These are phyloP conservation scores for Sebastes matsubarae DNA, from an alignment of 2,797 vertebrate species.

Conservation along the genomic window DNA sequence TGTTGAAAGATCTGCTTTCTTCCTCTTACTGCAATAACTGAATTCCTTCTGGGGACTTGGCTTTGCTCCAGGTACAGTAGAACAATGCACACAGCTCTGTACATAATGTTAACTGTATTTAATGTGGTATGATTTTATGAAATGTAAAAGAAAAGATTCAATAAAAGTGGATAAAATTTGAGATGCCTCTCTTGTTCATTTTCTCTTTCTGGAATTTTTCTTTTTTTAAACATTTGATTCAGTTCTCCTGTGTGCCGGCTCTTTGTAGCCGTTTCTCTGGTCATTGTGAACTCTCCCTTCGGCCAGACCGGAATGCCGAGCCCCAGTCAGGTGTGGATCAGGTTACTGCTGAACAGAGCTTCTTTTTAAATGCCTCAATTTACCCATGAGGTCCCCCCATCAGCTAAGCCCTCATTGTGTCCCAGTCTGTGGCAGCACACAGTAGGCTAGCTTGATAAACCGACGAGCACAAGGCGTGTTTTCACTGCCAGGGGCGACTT, in stretches of 20 bases:
- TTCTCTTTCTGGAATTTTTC: background rate
- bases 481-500: slow-evolving; percentile 43
- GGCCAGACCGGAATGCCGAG: slow-evolving; percentile 79
- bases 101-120: slow-evolving; percentile 8
- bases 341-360: slow-evolving; percentile 86
- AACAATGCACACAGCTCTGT: slow-evolving; percentile 38
- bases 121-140: slow-evolving; percentile 13
- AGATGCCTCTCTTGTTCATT: slow-evolving; percentile 24
- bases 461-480: slow-evolving; percentile 54
- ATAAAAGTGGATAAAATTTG: slow-evolving; percentile 50
- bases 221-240: background rate
- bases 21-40: slow-evolving; percentile 45
- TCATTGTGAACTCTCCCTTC: slow-evolving; percentile 72
- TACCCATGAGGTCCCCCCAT: slow-evolving; percentile 77
- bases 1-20: slow-evolving; percentile 29
- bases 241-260: slow-evolving; percentile 24
- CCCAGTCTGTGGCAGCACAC: slow-evolving; percentile 54
- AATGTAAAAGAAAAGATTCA: slow-evolving; percentile 33
- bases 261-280: slow-evolving; percentile 58
- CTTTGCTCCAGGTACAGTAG: slow-evolving; percentile 30
- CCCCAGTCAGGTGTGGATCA: slow-evolving; percentile 81
- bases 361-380: slow-evolving; percentile 84
- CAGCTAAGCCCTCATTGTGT: slow-evolving; percentile 82
- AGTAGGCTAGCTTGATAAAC: slow-evolving; percentile 51
- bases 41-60: slow-evolving; percentile 57